phyloP scores from a whole-genome alignment of 2,888 invertebrate species.

The Cheilosia vulpina region DNA sequence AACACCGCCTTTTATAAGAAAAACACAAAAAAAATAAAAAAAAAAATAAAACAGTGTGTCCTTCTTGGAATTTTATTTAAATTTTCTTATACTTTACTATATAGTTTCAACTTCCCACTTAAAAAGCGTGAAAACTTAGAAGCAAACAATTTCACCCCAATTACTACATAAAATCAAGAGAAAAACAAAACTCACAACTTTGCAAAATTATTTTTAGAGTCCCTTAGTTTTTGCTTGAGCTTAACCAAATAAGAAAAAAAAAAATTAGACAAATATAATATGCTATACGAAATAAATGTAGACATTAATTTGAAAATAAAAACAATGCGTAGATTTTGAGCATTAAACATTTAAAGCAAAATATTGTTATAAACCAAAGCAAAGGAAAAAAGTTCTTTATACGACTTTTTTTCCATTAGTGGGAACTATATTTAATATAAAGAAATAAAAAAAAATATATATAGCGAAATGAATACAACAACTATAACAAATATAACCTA shows the following conservation, averaged over 20 bases:
- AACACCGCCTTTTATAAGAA: conserved; percentile 73
- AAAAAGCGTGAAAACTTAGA: conserved; percentile 59
- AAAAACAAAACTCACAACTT: conserved; percentile 9
- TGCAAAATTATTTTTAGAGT: conserved; percentile 44
- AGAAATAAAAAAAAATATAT: conserved; percentile 34
- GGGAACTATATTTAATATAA: conserved; percentile 70
- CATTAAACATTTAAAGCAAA: conserved; percentile 44
- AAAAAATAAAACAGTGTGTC: conserved; percentile 50
- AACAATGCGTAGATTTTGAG: conserved; percentile 64
- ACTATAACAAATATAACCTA: conserved; percentile 66
- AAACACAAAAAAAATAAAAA: conserved; percentile 22
- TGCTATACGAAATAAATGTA: conserved; percentile 26
- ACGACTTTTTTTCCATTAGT: conserved; percentile 68
- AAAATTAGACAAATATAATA: conserved; percentile 52
- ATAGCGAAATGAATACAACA: conserved; percentile 49
- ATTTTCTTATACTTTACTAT: conserved; percentile 29
- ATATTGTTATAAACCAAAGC: conserved; percentile 25
- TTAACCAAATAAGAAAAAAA: conserved; percentile 14
- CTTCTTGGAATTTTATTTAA: conserved; percentile 54
- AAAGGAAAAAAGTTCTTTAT: conserved; percentile 57
- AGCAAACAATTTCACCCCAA: conserved; percentile 39
- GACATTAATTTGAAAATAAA: conserved; percentile 39
- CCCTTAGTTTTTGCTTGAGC: conserved; percentile 69
- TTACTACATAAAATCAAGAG: not conserved
- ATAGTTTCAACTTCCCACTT: conserved; percentile 66